Evolutionary conservation across 2,113 vertebrate genomes (phyloP), one percentile per base, ranked within the genome.

Genomic region (Rhineura floridana): DNA sequence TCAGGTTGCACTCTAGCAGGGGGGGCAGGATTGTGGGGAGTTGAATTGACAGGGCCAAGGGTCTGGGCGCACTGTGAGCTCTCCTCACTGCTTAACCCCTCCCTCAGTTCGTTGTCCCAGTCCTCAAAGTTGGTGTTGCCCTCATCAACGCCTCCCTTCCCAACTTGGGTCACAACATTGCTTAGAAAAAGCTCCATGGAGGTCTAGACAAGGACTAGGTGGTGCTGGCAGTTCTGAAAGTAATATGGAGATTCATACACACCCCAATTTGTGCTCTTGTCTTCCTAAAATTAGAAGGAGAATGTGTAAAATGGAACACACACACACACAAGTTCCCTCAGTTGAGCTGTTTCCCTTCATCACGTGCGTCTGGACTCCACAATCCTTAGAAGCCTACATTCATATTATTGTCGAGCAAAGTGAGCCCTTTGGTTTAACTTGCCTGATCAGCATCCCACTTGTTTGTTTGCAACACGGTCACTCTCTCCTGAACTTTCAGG

Each of bases 171-270:
- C n/a, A n/a, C n/a, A n/a, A n/a, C n/a, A n/a, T n/a, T n/a, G n/a
- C n/a, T 86, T 76, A 90, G 59, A 46, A 75, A 73, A 82, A 91
- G 65, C 82, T 59, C 91, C 85, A 72, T 36, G 23, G 81, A 89
- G 70, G 69, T 89, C 88, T 1, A 42, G 44, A 36, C 52, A 75
- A 72, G 9, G 69, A 62, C 52, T 52, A 72, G 33, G 36, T 52
- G 52, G 50, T 4, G 65, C 83, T 76, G 70, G 44, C 44, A 76
- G 42, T 65, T 65, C 63, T 83, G 55, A 88, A 83, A 83, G 55
- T 55, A 88, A 48, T 83, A 39, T 82, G 69, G 79, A 82, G 69
- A 65, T 88, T 82, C 59, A 36, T 78, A 42, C 44, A n/a, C 25
- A 8, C 76, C 88, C 55, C 55, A 13, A 82, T 83, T 48, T 82